Evolutionary conservation across 1,140 invertebrate genomes (phyloP), one percentile per base, ranked within the genome.

Genomic region (Heliconius himera): DNA sequence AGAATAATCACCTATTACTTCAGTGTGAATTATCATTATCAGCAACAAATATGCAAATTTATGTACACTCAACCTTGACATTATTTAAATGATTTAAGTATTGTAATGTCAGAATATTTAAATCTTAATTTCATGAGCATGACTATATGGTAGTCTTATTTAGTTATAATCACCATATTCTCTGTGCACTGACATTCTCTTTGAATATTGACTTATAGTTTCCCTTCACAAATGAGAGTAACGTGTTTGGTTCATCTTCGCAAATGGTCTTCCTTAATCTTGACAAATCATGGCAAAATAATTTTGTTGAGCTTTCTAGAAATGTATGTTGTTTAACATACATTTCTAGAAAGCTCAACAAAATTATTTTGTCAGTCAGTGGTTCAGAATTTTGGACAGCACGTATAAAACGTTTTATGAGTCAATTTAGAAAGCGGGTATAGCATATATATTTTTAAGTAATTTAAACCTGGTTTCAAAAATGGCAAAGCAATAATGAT

Each of bases 51-150:
- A 89, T 88, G 88, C 85, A 85, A 90, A 81, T 81, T 54, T 66
- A 89, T 87, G 82, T 79, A 77, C 76, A 38, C 46, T 41, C 81
- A 84, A 78, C 91, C 91, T 91, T 91, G 91, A 91, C 90, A 92
- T 90, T 87, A 83, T 89, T 90, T 89, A 87, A 77, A 74, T 77
- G 81, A 66, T 80, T 81, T 26, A 49, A 66, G 60, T 29, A 66
- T 66, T 66, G 26, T 66, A 66, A 66, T 66, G 60, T 26, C 26
- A 13, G 60, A 16, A 11, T 26, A 66, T 29, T 66, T 66, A 29
- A 26, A 9, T 29, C 3, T 66, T 26, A 29, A 29, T 66, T 66
- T 66, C 60, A 66, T 11, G n/a, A 22, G 13, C 22, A 66, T 66
- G 60, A 16, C 60, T 66, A 16, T 26, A 29, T 26, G 22, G 26